Conservation (phyloP, 1,140 invertebrate genomes). For the Bilobella aurantiaca region DNA sequence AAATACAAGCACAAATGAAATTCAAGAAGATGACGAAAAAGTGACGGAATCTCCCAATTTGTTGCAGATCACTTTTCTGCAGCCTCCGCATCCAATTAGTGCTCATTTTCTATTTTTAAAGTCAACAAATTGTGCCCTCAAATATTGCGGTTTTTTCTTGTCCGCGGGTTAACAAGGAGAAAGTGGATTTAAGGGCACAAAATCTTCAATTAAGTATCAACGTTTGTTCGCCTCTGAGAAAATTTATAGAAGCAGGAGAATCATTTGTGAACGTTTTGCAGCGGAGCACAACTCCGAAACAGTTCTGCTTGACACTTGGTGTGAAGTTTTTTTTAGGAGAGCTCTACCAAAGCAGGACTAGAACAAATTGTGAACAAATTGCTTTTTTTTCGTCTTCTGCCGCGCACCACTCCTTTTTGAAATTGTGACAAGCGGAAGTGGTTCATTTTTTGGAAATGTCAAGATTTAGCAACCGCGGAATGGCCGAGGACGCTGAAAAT, state of each 20-base stretch:
- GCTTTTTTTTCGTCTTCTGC: not conserved
- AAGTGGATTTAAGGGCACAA: not conserved
- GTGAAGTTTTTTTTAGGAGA: too few species aligned
- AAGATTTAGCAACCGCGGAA: not conserved
- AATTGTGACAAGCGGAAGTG: not conserved
- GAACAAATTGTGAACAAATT: not conserved
- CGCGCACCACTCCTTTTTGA: not conserved
- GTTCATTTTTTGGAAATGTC: not conserved
- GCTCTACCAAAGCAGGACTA: not conserved
- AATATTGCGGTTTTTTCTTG: not conserved
- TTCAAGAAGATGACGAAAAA: not conserved
- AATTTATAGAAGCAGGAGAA: too few species aligned
- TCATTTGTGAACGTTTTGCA: too few species aligned
- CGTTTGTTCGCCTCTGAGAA: not conserved
- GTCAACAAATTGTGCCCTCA: not conserved
- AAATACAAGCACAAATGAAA: not conserved
- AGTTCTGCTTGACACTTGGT: too few species aligned
- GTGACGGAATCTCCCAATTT: not conserved
- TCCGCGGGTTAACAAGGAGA: too few species aligned
- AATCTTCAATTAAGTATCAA: not conserved
- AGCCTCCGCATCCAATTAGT: not conserved
- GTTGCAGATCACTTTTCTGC: not conserved
- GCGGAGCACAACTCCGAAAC: too few species aligned
- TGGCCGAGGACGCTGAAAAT: not conserved
- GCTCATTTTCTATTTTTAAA: not conserved